Conservation (phyloP, 37 sponge, comb jelly and placozoan genomes). For the Ianthella basta region DNA sequence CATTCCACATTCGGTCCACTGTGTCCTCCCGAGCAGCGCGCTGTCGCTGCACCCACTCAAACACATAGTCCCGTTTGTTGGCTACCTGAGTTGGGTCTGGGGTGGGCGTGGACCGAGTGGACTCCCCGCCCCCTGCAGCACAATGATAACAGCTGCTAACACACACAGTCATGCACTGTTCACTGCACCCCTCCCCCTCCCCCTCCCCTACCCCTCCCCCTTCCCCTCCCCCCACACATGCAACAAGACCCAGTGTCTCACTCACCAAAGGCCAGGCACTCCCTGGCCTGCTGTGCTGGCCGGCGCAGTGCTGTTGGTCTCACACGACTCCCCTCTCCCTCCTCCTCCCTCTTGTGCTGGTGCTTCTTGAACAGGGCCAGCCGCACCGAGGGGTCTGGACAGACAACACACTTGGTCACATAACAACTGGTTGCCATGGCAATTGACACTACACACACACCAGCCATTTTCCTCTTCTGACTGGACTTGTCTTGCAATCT, state of each 20-base stretch:
- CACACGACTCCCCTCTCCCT: not conserved
- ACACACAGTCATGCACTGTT: not conserved
- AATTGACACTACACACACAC: not conserved
- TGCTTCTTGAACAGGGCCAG: conserved; percentile 46
- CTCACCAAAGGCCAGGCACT: not conserved
- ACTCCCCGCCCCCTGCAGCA: not conserved
- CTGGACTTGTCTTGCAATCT: conserved; percentile 7
- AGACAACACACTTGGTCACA: not conserved
- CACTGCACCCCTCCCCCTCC: not conserved
- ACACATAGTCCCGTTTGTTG: conserved; percentile 4
- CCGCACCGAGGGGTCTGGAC: conserved; percentile 36
- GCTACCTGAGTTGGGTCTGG: not conserved
- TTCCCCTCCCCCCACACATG: conserved; percentile 20
- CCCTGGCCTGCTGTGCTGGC: no score
- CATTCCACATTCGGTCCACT: conserved; percentile 27
- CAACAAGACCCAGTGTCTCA: not conserved
- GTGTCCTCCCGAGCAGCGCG: not conserved
- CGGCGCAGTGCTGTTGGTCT: not conserved
- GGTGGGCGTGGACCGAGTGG: conserved; percentile 20
- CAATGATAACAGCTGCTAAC: no score
- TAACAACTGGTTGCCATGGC: no score
- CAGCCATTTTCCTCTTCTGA: conserved; percentile 36
- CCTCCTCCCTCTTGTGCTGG: no score
- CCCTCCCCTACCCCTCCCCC: no score
- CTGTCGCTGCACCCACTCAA: conserved; percentile 12